Conservation (phyloP, 2,888 invertebrate species). For the Dusona sp. region DNA sequence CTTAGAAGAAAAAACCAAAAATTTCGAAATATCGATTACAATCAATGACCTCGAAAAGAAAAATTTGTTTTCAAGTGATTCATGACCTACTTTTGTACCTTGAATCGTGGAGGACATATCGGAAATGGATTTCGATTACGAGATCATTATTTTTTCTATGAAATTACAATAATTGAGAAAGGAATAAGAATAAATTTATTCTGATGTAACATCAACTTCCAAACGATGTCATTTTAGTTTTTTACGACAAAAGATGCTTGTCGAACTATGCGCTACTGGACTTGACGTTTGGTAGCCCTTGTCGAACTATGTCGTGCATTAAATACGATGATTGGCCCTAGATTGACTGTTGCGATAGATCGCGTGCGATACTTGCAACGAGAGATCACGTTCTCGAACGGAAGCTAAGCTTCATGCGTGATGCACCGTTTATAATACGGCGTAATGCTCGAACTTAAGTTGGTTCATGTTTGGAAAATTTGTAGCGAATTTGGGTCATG, state of each 20-base stretch:
- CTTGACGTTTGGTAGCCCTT: slow-evolving; percentile 7
- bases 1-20: background rate
- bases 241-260: background rate
- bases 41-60: background rate
- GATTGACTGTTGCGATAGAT: slow-evolving; percentile 45
- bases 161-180: background rate
- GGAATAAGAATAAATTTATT: background rate
- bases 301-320: slow-evolving; percentile 26
- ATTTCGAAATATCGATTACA: slow-evolving; percentile 3
- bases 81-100: background rate
- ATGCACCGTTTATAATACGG: slow-evolving; percentile 1
- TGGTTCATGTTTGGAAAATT: background rate
- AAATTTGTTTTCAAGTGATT: background rate
- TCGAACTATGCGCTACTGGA: slow-evolving; percentile 8
- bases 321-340: slow-evolving; percentile 46
- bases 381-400: slow-evolving; percentile 20
- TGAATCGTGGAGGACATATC: background rate
- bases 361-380: slow-evolving; percentile 50
- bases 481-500: background rate
- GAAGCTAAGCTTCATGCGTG: slow-evolving; percentile 13
- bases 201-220: slow-evolving; percentile 4
- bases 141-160: background rate
- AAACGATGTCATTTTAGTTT: background rate
- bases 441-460: background rate
- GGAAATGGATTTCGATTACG: background rate